Base-by-base conservation (phyloP, 2,113 vertebrate species). In the Acinonyx jubatus region DNA sequence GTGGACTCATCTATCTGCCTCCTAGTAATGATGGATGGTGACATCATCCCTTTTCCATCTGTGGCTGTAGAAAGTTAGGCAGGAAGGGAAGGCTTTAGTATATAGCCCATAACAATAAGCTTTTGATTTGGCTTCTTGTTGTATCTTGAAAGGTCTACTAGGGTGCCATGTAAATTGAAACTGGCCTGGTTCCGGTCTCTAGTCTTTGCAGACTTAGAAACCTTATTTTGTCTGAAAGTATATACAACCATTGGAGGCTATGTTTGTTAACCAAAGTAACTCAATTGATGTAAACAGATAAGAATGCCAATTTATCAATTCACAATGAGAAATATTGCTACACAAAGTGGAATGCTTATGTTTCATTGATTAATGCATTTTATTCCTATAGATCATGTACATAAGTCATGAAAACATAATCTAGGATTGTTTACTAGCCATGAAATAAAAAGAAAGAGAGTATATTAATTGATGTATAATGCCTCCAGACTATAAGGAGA, bases 221-320 rank as follows among this genome's bases (percentile, higher is more conserved):
- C 0, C 8, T 74, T 85, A 36, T 65, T 82, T 36, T 80, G 11
- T 80, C 21, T 84, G 41, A 84, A 81, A 71, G 6, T 23, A 52
- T 31, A 50, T 36, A 16, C 4, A 83, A 7, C 31, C 16, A 50
- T 23, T 74, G 16, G 4, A 79, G 18, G 0, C 61, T 89, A 19
- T 83, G 90, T 91, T 95, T 96, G 52, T 76, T 93, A 87, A 83
- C 45, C 31, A 93, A 89, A 57, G 82, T 93, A 85, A 55, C 25
- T 89, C 29, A 96, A 57, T 18, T 57, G 31, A 50, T 91, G 1
- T 78, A 71, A 79, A 41, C n/a, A 92, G 66, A 45, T 80, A 80
- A 79, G 0, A 45, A 76, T 88, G 38, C 1, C 16, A 88, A 18
- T 57, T 87, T 91, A 96, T 94, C 6, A 87, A 25, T 74, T 84